Percentiles rank a stretch among this genome's conserved stretches.
phyloP scores from a whole-genome alignment of 2,113 vertebrate species.

The Neotragus pygmaeus region DNA sequence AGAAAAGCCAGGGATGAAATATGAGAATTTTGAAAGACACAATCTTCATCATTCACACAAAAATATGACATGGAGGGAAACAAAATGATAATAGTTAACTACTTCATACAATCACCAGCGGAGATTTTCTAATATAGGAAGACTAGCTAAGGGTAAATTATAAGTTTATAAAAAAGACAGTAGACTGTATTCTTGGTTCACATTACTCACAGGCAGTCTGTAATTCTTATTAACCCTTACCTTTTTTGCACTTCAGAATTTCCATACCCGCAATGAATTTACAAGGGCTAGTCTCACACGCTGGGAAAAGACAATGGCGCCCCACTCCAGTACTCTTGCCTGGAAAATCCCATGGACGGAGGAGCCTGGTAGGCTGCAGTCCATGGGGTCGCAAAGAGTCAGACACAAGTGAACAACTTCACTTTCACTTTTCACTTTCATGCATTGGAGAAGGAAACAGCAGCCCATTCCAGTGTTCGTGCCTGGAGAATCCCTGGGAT shows the following conservation, averaged over 20 bases:
- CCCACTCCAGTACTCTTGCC: no score
- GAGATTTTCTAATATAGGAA: background rate
- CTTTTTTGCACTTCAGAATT: background rate
- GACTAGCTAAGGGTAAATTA: background rate
- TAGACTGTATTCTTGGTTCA: background rate
- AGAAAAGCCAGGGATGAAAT: background rate
- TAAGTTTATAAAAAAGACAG: background rate
- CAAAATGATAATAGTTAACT: background rate
- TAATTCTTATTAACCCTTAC: background rate
- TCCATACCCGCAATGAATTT: background rate
- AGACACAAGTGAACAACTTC: no score
- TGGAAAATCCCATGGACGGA: no score
- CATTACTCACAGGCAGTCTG: background rate
- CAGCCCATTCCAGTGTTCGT: no score
- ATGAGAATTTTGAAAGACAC: background rate
- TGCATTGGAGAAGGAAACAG: no score
- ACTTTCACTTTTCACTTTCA: no score
- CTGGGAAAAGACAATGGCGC: no score
- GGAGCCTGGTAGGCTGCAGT: no score
- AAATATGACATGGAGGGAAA: background rate
- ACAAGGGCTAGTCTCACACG: rapidly evolving
- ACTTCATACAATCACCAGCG: background rate
- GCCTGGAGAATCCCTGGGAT: no score
- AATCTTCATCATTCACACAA: background rate
- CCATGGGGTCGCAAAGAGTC: no score